These are phyloP conservation scores for Caenorhabditis virilis DNA, from an alignment of 2,888 invertebrate genomes.

Conservation along the genomic window DNA sequence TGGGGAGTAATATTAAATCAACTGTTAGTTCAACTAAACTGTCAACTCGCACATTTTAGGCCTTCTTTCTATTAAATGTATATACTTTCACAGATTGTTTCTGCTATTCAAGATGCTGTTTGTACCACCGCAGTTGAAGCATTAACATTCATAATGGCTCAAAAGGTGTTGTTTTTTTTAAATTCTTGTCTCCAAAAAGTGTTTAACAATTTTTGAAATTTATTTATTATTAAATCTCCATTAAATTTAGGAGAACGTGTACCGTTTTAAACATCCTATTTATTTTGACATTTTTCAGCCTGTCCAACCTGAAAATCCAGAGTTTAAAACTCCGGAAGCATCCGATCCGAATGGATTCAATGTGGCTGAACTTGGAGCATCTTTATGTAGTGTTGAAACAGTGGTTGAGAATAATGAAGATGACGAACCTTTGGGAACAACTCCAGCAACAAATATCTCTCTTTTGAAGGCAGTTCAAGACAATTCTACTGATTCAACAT, in stretches of 20 bases:
- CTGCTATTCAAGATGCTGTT: slow-evolving; percentile 34
- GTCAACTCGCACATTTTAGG: background rate
- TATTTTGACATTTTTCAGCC: slow-evolving; percentile 10
- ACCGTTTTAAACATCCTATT: too few relatives aligned
- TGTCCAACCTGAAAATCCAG: slow-evolving; percentile 17
- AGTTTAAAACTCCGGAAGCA: slow-evolving; percentile 11
- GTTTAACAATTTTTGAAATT: too few relatives aligned
- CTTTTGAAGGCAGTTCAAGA: background rate
- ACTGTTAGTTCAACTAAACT: slow-evolving; percentile 6
- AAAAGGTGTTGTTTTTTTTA: slow-evolving; percentile 5
- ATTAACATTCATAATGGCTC: slow-evolving; percentile 32
- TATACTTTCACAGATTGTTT: slow-evolving; percentile 16
- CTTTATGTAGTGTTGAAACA: slow-evolving; percentile 33
- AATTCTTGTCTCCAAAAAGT: too few relatives aligned
- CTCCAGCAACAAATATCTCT: background rate
- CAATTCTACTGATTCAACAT: slow-evolving; percentile 6
- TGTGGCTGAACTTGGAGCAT: slow-evolving; percentile 41
- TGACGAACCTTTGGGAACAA: background rate
- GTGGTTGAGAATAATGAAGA: slow-evolving; percentile 12
- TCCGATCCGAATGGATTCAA: slow-evolving; percentile 32
- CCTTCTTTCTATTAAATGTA: slow-evolving; percentile 5
- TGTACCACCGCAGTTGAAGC: slow-evolving; percentile 50
- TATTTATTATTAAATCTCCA: too few relatives aligned
- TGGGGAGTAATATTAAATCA: slow-evolving; percentile 29
- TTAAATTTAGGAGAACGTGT: too few relatives aligned